Base-by-base conservation (phyloP, 2,797 vertebrate species). In the Neosalanx taihuensis region DNA sequence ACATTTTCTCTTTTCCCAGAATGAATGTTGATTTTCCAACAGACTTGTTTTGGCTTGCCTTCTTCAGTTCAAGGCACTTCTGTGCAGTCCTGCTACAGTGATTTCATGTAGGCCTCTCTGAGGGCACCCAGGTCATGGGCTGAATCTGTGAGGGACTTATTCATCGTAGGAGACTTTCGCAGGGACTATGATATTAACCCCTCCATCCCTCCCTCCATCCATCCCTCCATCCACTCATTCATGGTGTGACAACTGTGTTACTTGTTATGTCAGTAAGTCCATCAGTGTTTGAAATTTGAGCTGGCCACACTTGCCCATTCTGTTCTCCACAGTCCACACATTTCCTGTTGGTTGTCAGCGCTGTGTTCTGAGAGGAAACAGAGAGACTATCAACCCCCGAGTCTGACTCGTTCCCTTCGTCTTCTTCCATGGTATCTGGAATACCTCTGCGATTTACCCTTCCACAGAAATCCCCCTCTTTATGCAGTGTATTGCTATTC, bases 61-160 rank as follows among this genome's bases (percentile, higher is more conserved):
- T 71, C 9, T 73, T 23, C 35, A 75, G 76, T 85, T 61, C 71
- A 88, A 88, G 85, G 86, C 85, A 87, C 88, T 77, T 26, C 65
- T 77, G 74, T 72, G 76, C 78, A 72, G 63, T 84, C 74, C 69
- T 73, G 71, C 37, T 57, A 70, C 72, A 77, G 66, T 64, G 73
- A 66, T 41, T 10, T 72, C 71, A 69, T 31, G 57, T 62, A 67
- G 3, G 63, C 78, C 67, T 71, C 77, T 63, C 46, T 6, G 41
- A 73, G 30, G 10, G 20, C 4, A 18, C 68, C 74, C 35, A 29
- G 59, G 68, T 70, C 64, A 66, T 18, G 33, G 66, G 77, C 53
- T 72, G 71, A 75, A 71, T 37, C 31, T 60, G 67, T 37, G 1
- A 56, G 75, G 70, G 65, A 41, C 49, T 53, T 64, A 57, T 35